Conservation (phyloP, 2,888 invertebrate species). For the Melanchra persicariae region DNA sequence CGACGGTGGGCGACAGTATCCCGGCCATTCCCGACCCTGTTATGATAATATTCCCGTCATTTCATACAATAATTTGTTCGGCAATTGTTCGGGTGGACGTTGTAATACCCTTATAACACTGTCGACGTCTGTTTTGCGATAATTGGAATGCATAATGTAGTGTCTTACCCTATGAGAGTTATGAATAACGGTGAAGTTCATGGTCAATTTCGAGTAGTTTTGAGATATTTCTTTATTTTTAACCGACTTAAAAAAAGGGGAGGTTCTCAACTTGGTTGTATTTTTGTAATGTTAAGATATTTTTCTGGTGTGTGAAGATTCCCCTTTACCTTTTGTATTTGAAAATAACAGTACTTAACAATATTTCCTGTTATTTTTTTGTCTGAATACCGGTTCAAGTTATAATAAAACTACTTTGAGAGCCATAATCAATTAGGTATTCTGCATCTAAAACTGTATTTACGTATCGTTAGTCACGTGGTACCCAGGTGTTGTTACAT, state of each 20-base stretch:
- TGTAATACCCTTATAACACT: conserved; percentile 61
- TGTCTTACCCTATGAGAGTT: conserved; percentile 60
- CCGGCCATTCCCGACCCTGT: conserved; percentile 80
- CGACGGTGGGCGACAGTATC: conserved; percentile 84
- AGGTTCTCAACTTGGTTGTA: too few relatives aligned
- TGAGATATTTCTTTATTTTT: conserved; percentile 13
- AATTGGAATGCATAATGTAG: conserved; percentile 67
- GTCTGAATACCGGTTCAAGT: conserved; percentile 1
- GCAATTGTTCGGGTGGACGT: conserved; percentile 71
- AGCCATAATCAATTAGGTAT: conserved; percentile 31
- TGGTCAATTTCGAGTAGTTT: conserved; percentile 41
- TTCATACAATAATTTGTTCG: conserved; percentile 83
- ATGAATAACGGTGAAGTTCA: conserved; percentile 38
- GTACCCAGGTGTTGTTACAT: conserved; percentile 56
- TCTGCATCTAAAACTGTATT: conserved; percentile 51
- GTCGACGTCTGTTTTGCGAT: conserved; percentile 64
- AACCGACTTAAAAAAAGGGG: too few relatives aligned
- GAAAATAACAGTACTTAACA: too few relatives aligned
- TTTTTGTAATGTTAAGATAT: conserved; percentile 12
- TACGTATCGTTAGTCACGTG: conserved; percentile 58
- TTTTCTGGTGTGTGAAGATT: conserved; percentile 15
- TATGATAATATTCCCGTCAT: conserved; percentile 87
- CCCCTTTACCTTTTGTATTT: neutral
- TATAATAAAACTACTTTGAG: conserved; percentile 1
- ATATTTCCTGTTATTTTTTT: conserved; percentile 4